Conservation (phyloP, 2,888 invertebrate species). For the Allacma fusca region DNA sequence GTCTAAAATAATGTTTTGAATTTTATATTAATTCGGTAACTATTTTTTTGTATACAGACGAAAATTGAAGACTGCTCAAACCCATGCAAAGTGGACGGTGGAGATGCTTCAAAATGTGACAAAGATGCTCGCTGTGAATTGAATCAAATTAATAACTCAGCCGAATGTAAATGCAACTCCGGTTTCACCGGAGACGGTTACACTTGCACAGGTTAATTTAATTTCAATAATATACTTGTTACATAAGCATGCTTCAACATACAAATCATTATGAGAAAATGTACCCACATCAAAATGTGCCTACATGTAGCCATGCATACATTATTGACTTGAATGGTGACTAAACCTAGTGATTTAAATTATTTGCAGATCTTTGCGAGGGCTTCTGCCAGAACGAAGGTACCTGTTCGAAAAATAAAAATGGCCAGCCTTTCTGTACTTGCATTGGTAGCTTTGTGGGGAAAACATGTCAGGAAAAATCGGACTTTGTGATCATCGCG, state of each 20-base stretch:
- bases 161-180: slow-evolving; percentile 88
- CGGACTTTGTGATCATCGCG: slow-evolving; percentile 94
- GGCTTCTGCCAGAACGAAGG: slow-evolving; percentile 91
- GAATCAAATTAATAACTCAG: slow-evolving; percentile 84
- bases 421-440: slow-evolving; percentile 85
- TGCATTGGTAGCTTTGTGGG: slow-evolving; percentile 96
- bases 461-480: slow-evolving; percentile 93
- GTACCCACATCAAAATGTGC: background rate
- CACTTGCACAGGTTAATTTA: slow-evolving; percentile 72
- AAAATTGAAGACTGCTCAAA: slow-evolving; percentile 85
- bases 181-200: slow-evolving; percentile 91
- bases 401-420: slow-evolving; percentile 79
- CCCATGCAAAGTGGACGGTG: slow-evolving; percentile 84
- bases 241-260: too few relatives aligned
- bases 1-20: too few relatives aligned
- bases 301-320: too few relatives aligned
- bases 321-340: background rate
- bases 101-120: slow-evolving; percentile 84
- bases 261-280: too few relatives aligned
- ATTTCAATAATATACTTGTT: background rate
- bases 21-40: too few relatives aligned
- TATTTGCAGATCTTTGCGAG: slow-evolving; percentile 76
- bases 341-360: background rate
- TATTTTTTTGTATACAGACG: slow-evolving; percentile 69
- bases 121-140: slow-evolving; percentile 86